Percentiles rank a stretch among this genome's conserved stretches.
Evolutionary conservation across 2,113 vertebrate species (phyloP).

Genomic region (Crotalus viridis): DNA sequence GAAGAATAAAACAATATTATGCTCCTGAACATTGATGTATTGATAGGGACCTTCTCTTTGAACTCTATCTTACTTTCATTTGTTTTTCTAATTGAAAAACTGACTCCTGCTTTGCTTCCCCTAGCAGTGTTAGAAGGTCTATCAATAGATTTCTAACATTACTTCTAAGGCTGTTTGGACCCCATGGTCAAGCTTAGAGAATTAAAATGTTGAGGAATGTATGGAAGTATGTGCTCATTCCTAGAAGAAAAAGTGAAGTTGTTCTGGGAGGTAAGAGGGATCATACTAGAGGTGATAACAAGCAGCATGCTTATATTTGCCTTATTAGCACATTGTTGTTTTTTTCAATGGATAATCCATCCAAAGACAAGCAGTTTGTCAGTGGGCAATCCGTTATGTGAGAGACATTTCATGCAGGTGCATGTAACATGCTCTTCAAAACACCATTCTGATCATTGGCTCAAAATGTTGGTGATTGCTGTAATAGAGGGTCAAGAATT

Average conservation of each 20-base stretch:
- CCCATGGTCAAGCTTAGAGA: not conserved
- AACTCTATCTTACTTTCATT: not conserved
- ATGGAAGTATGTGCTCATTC: not conserved
- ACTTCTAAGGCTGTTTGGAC: not conserved
- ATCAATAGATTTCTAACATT: not conserved
- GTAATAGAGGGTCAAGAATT: not conserved
- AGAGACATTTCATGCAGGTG: not conserved
- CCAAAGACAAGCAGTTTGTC: not conserved
- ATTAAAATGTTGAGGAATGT: not conserved
- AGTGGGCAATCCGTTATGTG: not conserved
- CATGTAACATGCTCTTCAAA: not conserved
- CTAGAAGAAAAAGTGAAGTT: not conserved
- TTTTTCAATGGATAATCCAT: not conserved
- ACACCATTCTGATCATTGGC: not conserved
- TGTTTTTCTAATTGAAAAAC: not conserved
- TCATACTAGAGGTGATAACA: not conserved
- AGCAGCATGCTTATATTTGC: not conserved
- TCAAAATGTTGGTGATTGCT: not conserved
- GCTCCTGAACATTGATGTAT: not conserved
- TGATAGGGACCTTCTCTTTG: not conserved
- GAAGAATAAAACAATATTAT: not conserved
- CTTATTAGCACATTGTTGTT: not conserved
- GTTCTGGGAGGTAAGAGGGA: not conserved
- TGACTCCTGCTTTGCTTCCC: not conserved
- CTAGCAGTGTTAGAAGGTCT: not conserved